Base-by-base conservation (phyloP, 2,888 invertebrate genomes). In the Cremastinae sp. region DNA sequence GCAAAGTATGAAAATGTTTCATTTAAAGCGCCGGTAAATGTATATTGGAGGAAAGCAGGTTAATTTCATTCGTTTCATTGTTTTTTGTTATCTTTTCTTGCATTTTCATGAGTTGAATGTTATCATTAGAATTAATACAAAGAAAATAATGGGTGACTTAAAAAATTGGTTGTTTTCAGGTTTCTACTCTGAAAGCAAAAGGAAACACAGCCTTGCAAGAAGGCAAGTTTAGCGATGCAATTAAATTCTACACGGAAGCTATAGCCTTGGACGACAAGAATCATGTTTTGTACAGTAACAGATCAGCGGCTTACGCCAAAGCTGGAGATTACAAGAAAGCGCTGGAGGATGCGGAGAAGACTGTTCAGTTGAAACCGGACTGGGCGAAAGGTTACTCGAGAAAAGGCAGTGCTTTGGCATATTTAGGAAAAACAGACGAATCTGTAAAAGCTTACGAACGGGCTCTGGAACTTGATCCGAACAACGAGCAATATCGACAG, bases 321-420 rank as follows among this genome's bases (percentile, higher is more conserved):
- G 93, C 94, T 53, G 93, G 93, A 20, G 93, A 95, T 79, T 97
- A 94, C 85, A 88, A 90, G 0, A 92, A 93, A 75, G 96, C 98
- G 0, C 90, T 97, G 28, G 92, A 93, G 79, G 98, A 98, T 91
- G 98, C 97, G 0, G 94, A 97, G 77, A 94, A 94, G 86, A 96
- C 96, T 0, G 92, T 98, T 7, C 89, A 92, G 56, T 83, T 97
- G 12, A 96, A 97, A 88, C 94, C 96, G 7, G 93, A 93, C 72
- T 98, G 97, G 97, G 92, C 93, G 0, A 97, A 97, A 88, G 96
- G 95, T 0, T 97, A 97, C 88, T 97, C 97, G 0, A 93, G 98
- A 73, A 96, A 97, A 90, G 98, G 96, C 0, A 94, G 95, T 79
- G 97, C 97, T 0, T 90, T 97, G 53, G 94, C 95, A 0, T 97